Evolutionary conservation across 1,140 invertebrate species (phyloP), one percentile per base, ranked within the genome.

Genomic region (Caenorhabditis tropicalis): DNA sequence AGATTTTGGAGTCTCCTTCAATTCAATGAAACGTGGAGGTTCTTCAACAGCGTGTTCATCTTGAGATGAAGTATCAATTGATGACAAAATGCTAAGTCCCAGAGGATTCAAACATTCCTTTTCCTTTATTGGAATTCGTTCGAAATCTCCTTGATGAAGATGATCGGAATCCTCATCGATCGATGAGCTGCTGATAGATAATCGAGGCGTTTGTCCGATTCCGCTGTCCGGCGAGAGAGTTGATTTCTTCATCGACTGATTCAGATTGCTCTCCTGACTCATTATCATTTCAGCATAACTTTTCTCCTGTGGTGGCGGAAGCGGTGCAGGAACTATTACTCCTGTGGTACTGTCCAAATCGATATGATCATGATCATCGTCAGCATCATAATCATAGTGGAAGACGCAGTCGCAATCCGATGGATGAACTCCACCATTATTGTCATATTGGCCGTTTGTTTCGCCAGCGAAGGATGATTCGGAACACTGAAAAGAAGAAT

Each of bases 401-500:
- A 74, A 74, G 6, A 74, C 65, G 21, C 65, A 74, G 9, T 74
- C 65, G 15, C 65, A 74, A 74, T 74, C 29, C n/a, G 65, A 74
- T 24, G 65, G 65, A 43, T 74, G 33, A 43, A 12, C 2, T 2
- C 43, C 21, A 4, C 43, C n/a, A 43, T 74, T 74, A 24, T 74
- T 65, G 58, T 65, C 58, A 12, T 65, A 65, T 21, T 36, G 58
- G 12, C 58, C 58, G 7, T 33, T 46, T 24, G 65, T 21, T 46
- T 74, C 65, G 4, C 65, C 65, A 21, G 36, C 65, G n/a, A 74
- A 74, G 0, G 65, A 74, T 2, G 65, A 74, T 31, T 74, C 65
- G 21, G 65, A 74, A 33, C 65, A 74, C 65, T 74, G 36, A 74
- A 74, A 74, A n/a, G n/a, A n/a, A n/a, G n/a, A n/a, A 46, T 74